These are phyloP conservation scores for Catocala sponsa DNA, from an alignment of 2,888 invertebrate genomes.

Conservation along the genomic window DNA sequence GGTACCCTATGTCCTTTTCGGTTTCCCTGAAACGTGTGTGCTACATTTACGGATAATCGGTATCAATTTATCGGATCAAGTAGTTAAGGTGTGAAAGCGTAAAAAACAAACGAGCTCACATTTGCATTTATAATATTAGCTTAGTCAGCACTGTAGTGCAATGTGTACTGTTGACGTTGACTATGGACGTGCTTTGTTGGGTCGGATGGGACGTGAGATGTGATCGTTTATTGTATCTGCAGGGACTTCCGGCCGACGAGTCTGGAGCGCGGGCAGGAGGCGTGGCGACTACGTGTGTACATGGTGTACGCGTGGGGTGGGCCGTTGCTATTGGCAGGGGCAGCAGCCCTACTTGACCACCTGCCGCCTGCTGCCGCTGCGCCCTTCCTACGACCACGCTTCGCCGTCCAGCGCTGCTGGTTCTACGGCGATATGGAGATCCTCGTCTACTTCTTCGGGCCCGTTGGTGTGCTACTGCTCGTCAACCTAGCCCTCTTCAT, in stretches of 20 bases:
- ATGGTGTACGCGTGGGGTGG: constrained; percentile 95
- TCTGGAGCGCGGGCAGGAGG: constrained; percentile 95
- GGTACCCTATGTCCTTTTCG: no score
- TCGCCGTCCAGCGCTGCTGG: constrained; percentile 94
- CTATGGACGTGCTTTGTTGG: no score
- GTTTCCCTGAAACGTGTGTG: no score
- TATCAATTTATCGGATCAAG: no score
- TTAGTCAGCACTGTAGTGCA: no score
- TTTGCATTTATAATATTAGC: no score
- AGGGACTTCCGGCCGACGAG: constrained; percentile 95
- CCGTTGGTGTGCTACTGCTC: constrained; percentile 93
- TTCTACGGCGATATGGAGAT: constrained; percentile 95
- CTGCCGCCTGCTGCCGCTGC: constrained; percentile 87
- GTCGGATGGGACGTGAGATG: no score
- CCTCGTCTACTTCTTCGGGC: constrained; percentile 95
- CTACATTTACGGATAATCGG: no score
- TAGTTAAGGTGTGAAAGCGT: no score
- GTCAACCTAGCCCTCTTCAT: constrained; percentile 94
- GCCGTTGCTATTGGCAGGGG: constrained; percentile 92
- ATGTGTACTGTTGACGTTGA: no score
- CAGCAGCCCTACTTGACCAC: constrained; percentile 92
- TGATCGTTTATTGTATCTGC: constrained; percentile 39
- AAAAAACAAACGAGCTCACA: no score
- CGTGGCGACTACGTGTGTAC: constrained; percentile 93
- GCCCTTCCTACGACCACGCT: constrained; percentile 91